phyloP scores from a whole-genome alignment of 30 jellyfish, hydroid and myxozoan species.

The Cassiopea andromeda region DNA sequence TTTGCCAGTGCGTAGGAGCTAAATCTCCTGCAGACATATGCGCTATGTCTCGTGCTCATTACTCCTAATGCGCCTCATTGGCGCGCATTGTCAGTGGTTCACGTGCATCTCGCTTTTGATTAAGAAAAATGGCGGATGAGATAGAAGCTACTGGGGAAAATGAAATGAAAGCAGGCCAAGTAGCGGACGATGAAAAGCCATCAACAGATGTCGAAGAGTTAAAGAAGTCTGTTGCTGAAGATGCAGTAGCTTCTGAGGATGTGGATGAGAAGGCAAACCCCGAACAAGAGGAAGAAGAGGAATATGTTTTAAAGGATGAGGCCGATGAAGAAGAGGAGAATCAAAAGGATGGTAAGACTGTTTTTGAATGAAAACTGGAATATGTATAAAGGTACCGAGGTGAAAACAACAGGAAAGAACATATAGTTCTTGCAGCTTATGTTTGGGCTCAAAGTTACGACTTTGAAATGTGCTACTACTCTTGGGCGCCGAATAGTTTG shows the following conservation, averaged over 20 bases:
- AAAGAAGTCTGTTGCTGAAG: conserved; percentile 56
- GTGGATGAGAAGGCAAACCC: conserved; percentile 43
- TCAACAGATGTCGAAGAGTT: conserved; percentile 39
- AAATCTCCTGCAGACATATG: conserved; percentile 15
- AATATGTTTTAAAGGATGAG: conserved; percentile 69
- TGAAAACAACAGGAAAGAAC: too few relatives aligned
- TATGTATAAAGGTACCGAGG: too few relatives aligned
- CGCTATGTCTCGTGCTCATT: conserved; percentile 4
- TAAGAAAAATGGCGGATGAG: conserved; percentile 65
- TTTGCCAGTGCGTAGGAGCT: conserved; percentile 6
- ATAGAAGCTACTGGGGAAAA: conserved; percentile 45
- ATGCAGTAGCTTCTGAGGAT: conserved; percentile 34
- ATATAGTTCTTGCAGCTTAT: too few relatives aligned
- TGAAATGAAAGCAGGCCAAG: conserved; percentile 48
- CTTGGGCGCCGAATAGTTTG: too few relatives aligned
- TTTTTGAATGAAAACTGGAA: too few relatives aligned
- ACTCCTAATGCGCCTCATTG: neutral
- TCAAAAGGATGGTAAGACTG: conserved; percentile 61
- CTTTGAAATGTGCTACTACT: too few relatives aligned
- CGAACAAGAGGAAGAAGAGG: conserved; percentile 74
- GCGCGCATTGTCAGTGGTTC: conserved; percentile 42
- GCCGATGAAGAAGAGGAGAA: conserved; percentile 72
- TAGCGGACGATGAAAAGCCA: conserved; percentile 39
- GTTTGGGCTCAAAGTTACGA: too few relatives aligned
- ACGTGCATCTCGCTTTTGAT: conserved; percentile 43